Percentiles rank a stretch among this genome's conserved stretches.
Conservation (phyloP, 2,797 vertebrate genomes). For the Rhodeus uyekii region DNA sequence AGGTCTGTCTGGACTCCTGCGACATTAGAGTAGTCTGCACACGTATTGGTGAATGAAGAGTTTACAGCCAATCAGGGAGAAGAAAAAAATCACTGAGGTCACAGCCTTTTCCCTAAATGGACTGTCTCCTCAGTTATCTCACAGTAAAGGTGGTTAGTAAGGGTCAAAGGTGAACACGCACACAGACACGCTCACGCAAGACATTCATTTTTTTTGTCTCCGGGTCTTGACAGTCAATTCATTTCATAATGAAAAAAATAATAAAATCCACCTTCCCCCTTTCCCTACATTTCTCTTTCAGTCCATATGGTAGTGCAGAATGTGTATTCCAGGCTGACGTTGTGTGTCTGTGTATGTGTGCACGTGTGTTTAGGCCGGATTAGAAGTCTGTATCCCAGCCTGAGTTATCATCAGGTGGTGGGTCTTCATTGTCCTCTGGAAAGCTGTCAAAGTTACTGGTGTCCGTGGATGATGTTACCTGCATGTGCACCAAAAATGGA, state of each 20-base stretch:
- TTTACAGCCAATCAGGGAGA: constrained; percentile 45
- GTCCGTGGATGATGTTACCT: constrained; percentile 93
- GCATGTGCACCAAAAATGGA: constrained; percentile 18
- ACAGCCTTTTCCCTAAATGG: constrained; percentile 44
- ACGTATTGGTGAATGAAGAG: constrained; percentile 32
- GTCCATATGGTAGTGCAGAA: constrained; percentile 32
- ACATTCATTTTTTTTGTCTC: not conserved
- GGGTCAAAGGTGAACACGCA: constrained; percentile 40
- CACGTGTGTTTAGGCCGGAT: constrained; percentile 71
- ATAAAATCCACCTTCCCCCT: not conserved
- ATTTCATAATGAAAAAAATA: constrained; percentile 30
- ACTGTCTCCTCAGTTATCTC: constrained; percentile 18
- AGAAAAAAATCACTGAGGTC: constrained; percentile 50
- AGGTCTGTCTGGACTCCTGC: constrained; percentile 80
- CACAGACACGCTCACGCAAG: constrained; percentile 6
- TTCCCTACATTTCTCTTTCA: not conserved
- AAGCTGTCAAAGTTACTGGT: constrained; percentile 85
- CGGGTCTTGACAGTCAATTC: not conserved
- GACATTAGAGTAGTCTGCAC: constrained; percentile 47
- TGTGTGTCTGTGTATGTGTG: constrained; percentile 69
- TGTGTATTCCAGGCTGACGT: constrained; percentile 40
- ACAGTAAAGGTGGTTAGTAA: constrained; percentile 34
- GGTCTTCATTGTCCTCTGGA: constrained; percentile 81
- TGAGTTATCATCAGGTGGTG: constrained; percentile 81
- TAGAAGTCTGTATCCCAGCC: constrained; percentile 84